Conservation (phyloP, 2,113 vertebrate genomes). For the Neolamprologus devosi region DNA sequence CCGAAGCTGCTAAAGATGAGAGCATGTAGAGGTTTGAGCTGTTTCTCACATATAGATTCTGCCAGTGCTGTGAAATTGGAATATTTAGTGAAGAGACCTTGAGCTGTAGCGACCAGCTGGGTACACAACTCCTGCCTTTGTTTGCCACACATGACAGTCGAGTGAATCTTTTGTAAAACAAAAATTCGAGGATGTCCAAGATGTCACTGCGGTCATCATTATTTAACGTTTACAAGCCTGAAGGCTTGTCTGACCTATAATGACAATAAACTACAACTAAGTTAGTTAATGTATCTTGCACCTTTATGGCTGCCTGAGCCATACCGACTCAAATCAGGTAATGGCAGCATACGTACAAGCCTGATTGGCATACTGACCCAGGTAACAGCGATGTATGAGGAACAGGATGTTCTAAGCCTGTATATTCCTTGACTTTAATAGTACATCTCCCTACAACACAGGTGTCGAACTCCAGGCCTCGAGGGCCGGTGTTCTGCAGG, state of each 20-base stretch:
- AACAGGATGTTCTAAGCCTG: not conserved
- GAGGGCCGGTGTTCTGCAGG: fast-evolving
- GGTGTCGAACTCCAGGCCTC: not conserved
- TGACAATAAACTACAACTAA: not conserved
- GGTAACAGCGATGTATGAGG: not conserved
- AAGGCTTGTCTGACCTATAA: not conserved
- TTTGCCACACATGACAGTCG: not conserved
- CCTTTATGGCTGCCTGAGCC: not conserved
- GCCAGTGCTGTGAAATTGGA: fast-evolving
- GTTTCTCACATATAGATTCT: not conserved
- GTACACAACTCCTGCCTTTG: not conserved
- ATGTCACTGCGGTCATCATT: not conserved
- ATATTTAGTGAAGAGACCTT: not conserved
- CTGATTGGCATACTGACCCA: not conserved
- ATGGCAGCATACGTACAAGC: not conserved
- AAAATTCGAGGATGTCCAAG: fast-evolving
- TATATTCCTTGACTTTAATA: not conserved
- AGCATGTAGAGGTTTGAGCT: not conserved
- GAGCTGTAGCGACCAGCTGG: not conserved
- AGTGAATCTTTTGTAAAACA: not conserved
- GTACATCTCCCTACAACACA: not conserved
- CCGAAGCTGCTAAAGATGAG: not conserved
- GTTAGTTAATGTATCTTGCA: not conserved
- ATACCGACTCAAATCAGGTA: not conserved
- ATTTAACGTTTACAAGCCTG: not conserved